These are phyloP conservation scores for Poliocrania exsul DNA, from an alignment of 2,797 vertebrate species.

Conservation along the genomic window DNA sequence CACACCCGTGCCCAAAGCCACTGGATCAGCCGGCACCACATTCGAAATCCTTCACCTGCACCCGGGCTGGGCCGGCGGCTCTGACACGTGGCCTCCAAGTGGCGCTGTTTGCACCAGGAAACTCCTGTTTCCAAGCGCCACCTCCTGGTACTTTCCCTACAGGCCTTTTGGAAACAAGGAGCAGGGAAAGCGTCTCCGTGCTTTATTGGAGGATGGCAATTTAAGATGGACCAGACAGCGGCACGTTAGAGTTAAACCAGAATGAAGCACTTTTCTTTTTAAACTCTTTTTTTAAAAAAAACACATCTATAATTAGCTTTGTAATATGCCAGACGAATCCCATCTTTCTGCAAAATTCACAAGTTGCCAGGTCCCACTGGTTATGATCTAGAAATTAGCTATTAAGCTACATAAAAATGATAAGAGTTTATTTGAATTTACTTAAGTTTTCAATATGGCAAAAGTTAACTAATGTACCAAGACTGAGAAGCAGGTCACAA, in stretches of 20 bases:
- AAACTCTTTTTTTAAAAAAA: background rate
- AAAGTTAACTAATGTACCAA: background rate
- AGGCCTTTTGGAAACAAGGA: rapidly evolving
- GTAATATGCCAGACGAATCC: background rate
- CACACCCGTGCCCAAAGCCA: rapidly evolving
- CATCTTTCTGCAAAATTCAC: background rate
- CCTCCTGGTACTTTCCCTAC: background rate
- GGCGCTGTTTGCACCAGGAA: rapidly evolving
- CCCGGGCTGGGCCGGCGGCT: rapidly evolving
- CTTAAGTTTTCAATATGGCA: background rate
- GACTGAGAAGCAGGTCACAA: background rate
- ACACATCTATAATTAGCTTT: background rate
- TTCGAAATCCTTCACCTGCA: rapidly evolving
- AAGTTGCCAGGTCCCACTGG: background rate
- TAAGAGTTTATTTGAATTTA: background rate
- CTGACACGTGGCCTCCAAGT: background rate
- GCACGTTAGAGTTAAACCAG: rapidly evolving
- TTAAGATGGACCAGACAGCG: background rate
- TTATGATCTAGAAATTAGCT: background rate
- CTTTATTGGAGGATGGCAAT: rapidly evolving
- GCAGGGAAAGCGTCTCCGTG: rapidly evolving
- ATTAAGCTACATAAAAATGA: background rate
- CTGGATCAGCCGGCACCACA: rapidly evolving
- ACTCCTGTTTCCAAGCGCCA: background rate
- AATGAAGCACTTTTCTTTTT: background rate